phyloP scores from a whole-genome alignment of 2,113 vertebrate genomes.

The Rhombomys opimus region DNA sequence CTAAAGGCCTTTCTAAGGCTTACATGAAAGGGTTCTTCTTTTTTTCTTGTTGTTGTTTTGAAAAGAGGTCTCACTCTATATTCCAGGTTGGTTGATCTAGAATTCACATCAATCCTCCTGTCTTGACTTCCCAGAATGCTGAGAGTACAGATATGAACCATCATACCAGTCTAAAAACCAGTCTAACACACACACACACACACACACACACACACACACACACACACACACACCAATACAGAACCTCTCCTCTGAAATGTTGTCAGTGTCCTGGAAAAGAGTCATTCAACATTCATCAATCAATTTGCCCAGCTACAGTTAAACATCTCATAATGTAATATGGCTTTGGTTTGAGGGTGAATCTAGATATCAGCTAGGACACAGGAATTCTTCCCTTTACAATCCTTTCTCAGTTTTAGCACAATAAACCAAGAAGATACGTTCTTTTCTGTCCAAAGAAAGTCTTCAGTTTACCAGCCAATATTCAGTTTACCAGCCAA shows the following conservation, averaged over 20 bases:
- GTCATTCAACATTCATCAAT: not conserved
- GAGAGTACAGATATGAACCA: not conserved
- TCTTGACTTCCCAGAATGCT: not conserved
- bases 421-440: constrained; percentile 12
- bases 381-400: not conserved
- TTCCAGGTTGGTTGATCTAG: not conserved
- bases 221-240: not conserved
- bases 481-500: constrained; percentile 5
- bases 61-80: not conserved
- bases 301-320: not conserved
- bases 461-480: not conserved
- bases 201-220: not conserved
- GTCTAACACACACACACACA: not conserved
- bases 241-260: constrained; percentile 24
- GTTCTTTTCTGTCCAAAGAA: constrained; percentile 26
- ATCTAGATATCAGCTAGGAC: constrained; percentile 22
- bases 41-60: not conserved
- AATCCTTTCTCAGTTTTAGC: constrained; percentile 13
- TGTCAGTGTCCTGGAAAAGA: constrained; percentile 49
- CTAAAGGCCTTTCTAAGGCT: not conserved
- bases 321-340: not conserved
- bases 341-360: not conserved
- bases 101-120: not conserved
- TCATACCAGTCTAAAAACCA: not conserved
- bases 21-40: not conserved